A percentile compares a stretch with the other conserved stretches of the same genome.
Evolutionary conservation across 2,113 vertebrate species (phyloP).

Genomic region (Elachura formosa): DNA sequence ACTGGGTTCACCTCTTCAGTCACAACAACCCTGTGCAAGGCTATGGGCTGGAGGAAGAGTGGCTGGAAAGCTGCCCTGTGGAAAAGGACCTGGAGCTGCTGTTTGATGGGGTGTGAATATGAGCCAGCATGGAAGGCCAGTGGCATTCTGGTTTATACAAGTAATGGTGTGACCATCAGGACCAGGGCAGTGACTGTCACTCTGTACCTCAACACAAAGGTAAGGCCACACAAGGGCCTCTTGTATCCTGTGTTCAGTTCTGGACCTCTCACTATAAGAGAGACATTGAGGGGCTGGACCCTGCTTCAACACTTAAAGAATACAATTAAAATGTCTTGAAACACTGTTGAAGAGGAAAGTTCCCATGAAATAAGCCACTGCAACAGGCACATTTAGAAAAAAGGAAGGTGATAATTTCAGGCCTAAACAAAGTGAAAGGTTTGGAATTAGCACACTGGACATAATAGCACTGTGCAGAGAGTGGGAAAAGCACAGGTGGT

Average conservation of each 20-base stretch:
- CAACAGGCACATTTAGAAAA: background rate
- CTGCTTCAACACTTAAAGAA: background rate
- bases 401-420: background rate
- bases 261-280: background rate
- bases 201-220: rapidly evolving
- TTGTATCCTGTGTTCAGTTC: background rate
- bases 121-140: background rate
- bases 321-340: background rate
- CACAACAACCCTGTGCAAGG: background rate
- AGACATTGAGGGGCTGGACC: background rate
- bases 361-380: rapidly evolving
- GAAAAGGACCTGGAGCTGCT: background rate
- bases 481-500: background rate
- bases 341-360: background rate
- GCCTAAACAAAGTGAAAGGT: background rate
- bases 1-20: background rate
- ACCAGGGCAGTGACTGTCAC: background rate
- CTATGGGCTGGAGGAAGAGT: background rate
- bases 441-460: background rate
- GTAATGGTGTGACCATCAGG: background rate
- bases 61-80: background rate
- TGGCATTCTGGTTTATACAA: background rate
- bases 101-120: background rate
- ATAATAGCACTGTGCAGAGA: background rate
- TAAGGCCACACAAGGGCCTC: background rate